These are phyloP conservation scores for Pocillopora grandis DNA, from an alignment of 92 coral and sea anemone genomes.

Conservation along the genomic window DNA sequence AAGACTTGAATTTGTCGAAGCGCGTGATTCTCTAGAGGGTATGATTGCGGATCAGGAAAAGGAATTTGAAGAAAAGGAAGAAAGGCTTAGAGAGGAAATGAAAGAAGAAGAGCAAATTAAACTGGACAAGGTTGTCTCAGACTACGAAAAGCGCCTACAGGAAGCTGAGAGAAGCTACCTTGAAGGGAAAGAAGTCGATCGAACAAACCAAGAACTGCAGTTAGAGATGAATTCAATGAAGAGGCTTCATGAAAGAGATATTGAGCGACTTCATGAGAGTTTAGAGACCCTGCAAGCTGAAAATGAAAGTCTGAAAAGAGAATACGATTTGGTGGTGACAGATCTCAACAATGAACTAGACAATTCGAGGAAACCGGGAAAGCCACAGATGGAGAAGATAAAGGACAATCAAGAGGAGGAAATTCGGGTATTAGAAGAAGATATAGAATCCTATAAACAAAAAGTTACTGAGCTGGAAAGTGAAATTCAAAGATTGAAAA, in stretches of 20 bases:
- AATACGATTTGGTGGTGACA: conserved; percentile 80
- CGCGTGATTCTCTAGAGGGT: conserved; percentile 44
- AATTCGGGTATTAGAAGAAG: conserved; percentile 56
- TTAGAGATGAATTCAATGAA: conserved; percentile 70
- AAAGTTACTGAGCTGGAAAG: conserved; percentile 63
- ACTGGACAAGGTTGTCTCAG: conserved; percentile 54
- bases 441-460: conserved; percentile 60
- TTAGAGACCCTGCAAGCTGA: conserved; percentile 81
- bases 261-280: conserved; percentile 73
- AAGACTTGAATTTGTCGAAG: conserved; percentile 52
- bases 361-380: conserved; percentile 45
- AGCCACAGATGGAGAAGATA: conserved; percentile 43
- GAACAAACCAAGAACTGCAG: conserved; percentile 33
- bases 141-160: conserved; percentile 61
- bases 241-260: conserved; percentile 65
- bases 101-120: conserved; percentile 57
- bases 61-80: conserved; percentile 54
- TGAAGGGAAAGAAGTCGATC: conserved; percentile 40
- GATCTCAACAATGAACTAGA: conserved; percentile 83
- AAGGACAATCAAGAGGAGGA: conserved; percentile 54
- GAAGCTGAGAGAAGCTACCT: conserved; percentile 42
- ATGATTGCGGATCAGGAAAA: conserved; percentile 57
- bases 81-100: conserved; percentile 51
- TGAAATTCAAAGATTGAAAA: conserved; percentile 46
- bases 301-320: conserved; percentile 81